A percentile compares a stretch with the other conserved stretches of the same genome.
Conservation (phyloP, 2,888 invertebrate genomes). For the Ectemnius lituratus region DNA sequence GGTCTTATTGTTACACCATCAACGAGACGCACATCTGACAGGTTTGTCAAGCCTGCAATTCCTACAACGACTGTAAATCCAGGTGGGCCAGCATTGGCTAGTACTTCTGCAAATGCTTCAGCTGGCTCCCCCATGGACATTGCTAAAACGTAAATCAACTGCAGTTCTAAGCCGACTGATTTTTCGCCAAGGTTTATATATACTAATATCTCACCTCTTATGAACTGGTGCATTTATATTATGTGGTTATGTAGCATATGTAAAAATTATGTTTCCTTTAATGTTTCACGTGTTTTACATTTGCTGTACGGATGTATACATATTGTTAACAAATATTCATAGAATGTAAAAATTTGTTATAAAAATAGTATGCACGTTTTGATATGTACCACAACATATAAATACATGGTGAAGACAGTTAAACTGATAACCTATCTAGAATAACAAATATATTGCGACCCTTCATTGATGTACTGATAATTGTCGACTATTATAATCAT, state of each 20-base stretch:
- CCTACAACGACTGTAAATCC: constrained; percentile 81
- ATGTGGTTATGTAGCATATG: constrained; percentile 48
- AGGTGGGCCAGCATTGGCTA: constrained; percentile 75
- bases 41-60: constrained; percentile 92
- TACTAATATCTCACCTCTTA: too few species aligned
- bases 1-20: constrained; percentile 73
- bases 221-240: constrained; percentile 52
- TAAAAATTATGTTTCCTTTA: constrained; percentile 26
- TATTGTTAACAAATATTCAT: constrained; percentile 32
- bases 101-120: constrained; percentile 63
- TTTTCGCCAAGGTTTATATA: too few species aligned
- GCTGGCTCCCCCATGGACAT: constrained; percentile 77
- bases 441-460: too few species aligned
- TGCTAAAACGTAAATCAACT: constrained; percentile 73
- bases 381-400: too few species aligned
- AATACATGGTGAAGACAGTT: too few species aligned
- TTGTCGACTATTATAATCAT: too few species aligned
- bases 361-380: constrained; percentile 12
- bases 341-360: constrained; percentile 28
- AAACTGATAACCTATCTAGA: too few species aligned
- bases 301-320: constrained; percentile 28
- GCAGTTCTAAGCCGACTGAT: too few species aligned
- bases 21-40: constrained; percentile 85
- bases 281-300: constrained; percentile 33
- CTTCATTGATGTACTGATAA: too few species aligned